Conservation (phyloP, 2,888 invertebrate genomes). For the Caenorhabditis sinica region DNA sequence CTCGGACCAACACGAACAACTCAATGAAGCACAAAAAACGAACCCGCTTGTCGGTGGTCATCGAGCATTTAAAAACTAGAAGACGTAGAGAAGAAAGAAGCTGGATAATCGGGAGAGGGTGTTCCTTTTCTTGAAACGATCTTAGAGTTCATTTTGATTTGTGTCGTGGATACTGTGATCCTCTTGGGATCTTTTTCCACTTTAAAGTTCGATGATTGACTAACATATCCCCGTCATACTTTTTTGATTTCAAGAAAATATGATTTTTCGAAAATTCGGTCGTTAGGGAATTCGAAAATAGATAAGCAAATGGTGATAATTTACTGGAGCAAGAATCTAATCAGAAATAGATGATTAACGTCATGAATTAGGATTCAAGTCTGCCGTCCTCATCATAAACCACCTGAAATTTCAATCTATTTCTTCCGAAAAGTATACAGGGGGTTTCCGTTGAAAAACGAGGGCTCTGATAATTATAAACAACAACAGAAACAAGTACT, state of each 20-base stretch:
- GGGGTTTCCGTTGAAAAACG: neutral
- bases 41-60: conserved; percentile 11
- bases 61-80: conserved; percentile 21
- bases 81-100: conserved; percentile 8
- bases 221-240: conserved; percentile 7
- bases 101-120: conserved; percentile 49
- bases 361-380: neutral
- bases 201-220: conserved; percentile 11
- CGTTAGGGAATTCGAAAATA: neutral
- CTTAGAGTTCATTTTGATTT: conserved; percentile 34
- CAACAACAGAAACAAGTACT: conserved; percentile 17
- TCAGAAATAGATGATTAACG: conserved; percentile 3
- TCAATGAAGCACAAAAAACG: conserved; percentile 23
- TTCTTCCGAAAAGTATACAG: too few species aligned
- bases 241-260: too few species aligned
- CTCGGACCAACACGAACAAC: conserved; percentile 20
- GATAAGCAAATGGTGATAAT: neutral
- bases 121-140: conserved; percentile 19
- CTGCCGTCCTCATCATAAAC: too few species aligned
- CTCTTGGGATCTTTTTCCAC: conserved; percentile 17
- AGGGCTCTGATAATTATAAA: neutral
- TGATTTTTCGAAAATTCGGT: neutral
- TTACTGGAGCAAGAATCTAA: conserved; percentile 7
- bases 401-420: too few species aligned
- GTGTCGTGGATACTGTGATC: conserved; percentile 11